A percentile compares a stretch with the other conserved stretches of the same genome.
phyloP scores from a whole-genome alignment of 2,797 vertebrate genomes.

The Oreortyx pictus region DNA sequence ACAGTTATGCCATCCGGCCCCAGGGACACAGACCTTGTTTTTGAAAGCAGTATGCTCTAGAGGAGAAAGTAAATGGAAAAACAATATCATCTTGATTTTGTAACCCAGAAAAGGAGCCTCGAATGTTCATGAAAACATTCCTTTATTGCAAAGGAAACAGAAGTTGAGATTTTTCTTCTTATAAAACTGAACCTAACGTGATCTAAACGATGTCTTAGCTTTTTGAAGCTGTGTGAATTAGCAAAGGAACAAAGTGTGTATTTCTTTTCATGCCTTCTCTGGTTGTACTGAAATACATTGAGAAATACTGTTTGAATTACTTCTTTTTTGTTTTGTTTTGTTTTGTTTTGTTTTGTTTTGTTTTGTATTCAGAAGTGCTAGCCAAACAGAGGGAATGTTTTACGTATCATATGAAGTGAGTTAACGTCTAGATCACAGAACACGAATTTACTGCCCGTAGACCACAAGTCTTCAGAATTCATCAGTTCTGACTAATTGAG shows the following conservation, averaged over 20 bases:
- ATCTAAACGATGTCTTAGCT: not conserved
- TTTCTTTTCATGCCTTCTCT: not conserved
- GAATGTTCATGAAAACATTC: conserved; percentile 33
- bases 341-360: not conserved
- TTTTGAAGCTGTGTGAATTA: conserved; percentile 33
- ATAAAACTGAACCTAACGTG: not conserved
- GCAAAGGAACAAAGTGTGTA: not conserved
- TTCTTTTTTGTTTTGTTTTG: not conserved
- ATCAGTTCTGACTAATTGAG: not conserved
- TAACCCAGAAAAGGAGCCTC: conserved; percentile 33
- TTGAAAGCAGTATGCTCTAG: conserved; percentile 24
- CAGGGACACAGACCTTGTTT: not conserved
- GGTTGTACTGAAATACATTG: not conserved
- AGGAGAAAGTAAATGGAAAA: conserved; percentile 54
- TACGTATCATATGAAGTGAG: not conserved
- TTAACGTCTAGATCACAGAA: not conserved
- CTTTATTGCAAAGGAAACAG: conserved; percentile 31
- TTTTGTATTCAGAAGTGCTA: not conserved
- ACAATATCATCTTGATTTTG: conserved; percentile 32
- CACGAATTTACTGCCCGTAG: not conserved
- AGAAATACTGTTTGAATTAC: not conserved
- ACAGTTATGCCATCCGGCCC: not conserved
- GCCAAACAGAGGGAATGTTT: not conserved
- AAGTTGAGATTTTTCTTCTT: conserved; percentile 33
- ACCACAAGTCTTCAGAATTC: not conserved